A percentile compares a stretch with the other conserved stretches of the same genome.
These are phyloP conservation scores for Plusia festucae DNA, from an alignment of 2,888 invertebrate genomes.

Conservation along the genomic window DNA sequence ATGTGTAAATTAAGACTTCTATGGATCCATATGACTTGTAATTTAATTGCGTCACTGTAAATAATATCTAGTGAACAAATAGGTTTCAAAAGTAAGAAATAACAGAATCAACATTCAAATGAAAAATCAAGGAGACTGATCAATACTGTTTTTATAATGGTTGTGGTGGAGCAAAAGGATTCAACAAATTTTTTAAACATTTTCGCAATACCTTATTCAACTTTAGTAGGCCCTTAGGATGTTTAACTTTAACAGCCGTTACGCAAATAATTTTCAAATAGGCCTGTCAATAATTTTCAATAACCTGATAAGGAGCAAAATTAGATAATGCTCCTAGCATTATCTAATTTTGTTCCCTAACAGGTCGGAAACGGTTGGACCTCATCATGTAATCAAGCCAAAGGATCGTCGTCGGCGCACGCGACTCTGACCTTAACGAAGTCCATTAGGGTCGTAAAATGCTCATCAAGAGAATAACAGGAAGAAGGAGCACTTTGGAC, in stretches of 20 bases:
- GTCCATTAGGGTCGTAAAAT: constrained; percentile 59
- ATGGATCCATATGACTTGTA: constrained; percentile 16
- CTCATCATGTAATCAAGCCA: constrained; percentile 65
- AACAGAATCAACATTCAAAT: too few species aligned
- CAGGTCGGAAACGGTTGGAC: constrained; percentile 47
- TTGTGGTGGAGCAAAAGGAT: too few species aligned
- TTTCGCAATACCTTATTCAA: too few species aligned
- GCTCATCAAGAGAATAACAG: constrained; percentile 69
- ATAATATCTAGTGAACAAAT: neutral
- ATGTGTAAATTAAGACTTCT: constrained; percentile 24
- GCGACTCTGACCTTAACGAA: constrained; percentile 58
- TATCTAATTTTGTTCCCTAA: constrained; percentile 22
- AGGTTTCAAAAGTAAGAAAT: neutral
- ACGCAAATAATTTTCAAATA: too few species aligned
- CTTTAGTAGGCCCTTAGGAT: too few species aligned
- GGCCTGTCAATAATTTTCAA: too few species aligned
- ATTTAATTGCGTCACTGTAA: constrained; percentile 20
- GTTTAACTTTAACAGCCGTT: too few species aligned
- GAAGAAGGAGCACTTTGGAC: constrained; percentile 64
- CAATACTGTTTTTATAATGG: too few species aligned
- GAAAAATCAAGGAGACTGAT: too few species aligned
- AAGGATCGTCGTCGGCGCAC: constrained; percentile 39
- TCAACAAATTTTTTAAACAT: too few species aligned
- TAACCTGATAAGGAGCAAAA: too few species aligned
- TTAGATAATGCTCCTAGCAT: neutral